Conservation (phyloP, 2,113 vertebrate genomes). For the Miniopterus natalensis region DNA sequence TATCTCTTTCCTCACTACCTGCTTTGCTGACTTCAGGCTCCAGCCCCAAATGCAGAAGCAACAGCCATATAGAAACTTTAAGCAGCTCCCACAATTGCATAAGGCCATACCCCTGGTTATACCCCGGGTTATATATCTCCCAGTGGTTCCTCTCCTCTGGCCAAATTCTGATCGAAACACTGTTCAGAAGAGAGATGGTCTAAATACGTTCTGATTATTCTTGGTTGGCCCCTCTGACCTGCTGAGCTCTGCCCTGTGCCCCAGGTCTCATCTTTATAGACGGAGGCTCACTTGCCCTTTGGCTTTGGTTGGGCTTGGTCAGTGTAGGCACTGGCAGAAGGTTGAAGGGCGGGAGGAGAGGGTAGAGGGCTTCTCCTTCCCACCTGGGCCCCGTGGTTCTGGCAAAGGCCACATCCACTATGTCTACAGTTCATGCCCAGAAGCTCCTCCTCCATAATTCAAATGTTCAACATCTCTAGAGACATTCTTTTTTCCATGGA, state of each 20-base stretch:
- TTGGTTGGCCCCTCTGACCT: background rate
- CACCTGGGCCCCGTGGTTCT: background rate
- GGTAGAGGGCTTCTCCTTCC: background rate
- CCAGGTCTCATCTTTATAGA: background rate
- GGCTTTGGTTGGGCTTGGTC: background rate
- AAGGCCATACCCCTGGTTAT: background rate
- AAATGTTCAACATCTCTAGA: background rate
- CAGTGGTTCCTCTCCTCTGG: background rate
- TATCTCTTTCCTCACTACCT: background rate
- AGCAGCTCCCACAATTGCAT: background rate
- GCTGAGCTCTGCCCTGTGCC: background rate
- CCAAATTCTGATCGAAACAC: background rate
- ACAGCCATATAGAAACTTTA: background rate
- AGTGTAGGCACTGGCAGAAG: background rate
- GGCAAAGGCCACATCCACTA: background rate
- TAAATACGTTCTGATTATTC: background rate
- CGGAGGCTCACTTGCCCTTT: background rate
- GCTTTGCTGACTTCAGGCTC: slow-evolving; percentile 2
- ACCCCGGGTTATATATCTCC: background rate
- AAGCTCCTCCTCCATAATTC: background rate
- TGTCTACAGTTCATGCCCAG: background rate
- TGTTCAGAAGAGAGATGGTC: background rate
- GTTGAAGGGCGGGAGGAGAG: background rate
- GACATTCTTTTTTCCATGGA: background rate
- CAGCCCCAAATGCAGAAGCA: background rate